Percentiles rank a stretch among this genome's conserved stretches.
These are phyloP conservation scores for Saiga tatarica DNA, from an alignment of 2,113 vertebrate genomes.

Conservation along the genomic window DNA sequence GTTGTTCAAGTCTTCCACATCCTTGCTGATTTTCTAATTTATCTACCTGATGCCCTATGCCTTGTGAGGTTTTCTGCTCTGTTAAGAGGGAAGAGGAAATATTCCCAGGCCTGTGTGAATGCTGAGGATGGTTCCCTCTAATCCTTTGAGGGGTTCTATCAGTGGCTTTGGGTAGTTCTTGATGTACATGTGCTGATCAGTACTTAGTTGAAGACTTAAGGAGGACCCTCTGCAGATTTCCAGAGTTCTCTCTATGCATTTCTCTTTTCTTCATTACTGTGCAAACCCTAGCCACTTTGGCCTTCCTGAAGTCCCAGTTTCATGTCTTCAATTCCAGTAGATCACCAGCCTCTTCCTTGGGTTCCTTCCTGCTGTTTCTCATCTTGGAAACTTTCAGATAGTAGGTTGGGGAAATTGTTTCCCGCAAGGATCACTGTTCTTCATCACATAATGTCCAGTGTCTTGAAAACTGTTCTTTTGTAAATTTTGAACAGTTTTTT, in stretches of 20 bases:
- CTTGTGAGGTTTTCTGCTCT: not conserved
- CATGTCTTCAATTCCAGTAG: not conserved
- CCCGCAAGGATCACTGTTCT: not conserved
- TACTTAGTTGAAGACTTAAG: not conserved
- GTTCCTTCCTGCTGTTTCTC: not conserved
- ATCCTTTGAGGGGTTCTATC: not conserved
- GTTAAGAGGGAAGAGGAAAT: not conserved
- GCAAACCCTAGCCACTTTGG: not conserved
- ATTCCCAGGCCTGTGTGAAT: not conserved
- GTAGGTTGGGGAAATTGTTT: not conserved
- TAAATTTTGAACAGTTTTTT: not conserved
- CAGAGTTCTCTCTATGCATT: not conserved
- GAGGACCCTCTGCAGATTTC: not conserved
- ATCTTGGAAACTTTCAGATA: not conserved
- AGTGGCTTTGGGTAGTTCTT: not conserved
- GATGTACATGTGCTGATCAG: not conserved
- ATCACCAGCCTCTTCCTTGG: not conserved
- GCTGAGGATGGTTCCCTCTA: not conserved
- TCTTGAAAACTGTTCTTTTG: not conserved
- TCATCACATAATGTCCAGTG: not conserved
- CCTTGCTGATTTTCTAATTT: not conserved
- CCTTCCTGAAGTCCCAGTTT: not conserved
- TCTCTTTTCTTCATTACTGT: not conserved
- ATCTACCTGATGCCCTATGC: not conserved
- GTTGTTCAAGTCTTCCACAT: not conserved